Conservation (phyloP, 2,113 vertebrate genomes). For the Montifringilla adamsi region DNA sequence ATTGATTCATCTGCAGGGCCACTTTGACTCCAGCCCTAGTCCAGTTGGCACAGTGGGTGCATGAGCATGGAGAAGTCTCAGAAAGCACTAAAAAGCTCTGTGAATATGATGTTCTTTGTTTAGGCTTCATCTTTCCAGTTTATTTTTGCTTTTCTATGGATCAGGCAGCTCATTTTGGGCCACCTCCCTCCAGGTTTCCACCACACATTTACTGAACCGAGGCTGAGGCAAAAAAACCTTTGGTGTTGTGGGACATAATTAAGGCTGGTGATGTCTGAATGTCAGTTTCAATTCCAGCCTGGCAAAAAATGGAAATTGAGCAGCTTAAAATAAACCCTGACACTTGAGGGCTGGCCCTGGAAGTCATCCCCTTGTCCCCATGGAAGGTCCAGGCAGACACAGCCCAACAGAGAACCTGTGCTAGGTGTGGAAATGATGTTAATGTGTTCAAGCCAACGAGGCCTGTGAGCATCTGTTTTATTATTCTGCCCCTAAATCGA, state of each 20-base stretch:
- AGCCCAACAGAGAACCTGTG: background rate
- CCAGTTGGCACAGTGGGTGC: background rate
- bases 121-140: background rate
- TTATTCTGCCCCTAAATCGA: conserved; percentile 87
- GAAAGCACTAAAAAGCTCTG: background rate
- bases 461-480: conserved; percentile 73
- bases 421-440: background rate
- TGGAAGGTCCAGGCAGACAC: background rate
- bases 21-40: background rate
- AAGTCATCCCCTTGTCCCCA: background rate
- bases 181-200: background rate
- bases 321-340: background rate
- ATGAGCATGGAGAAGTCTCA: background rate
- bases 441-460: background rate
- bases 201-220: background rate
- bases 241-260: background rate
- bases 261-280: background rate
- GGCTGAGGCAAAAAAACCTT: background rate
- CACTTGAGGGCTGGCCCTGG: background rate
- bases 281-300: background rate
- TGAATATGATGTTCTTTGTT: background rate
- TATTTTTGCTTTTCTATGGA: background rate
- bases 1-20: background rate
- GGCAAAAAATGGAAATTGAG: background rate
- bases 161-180: background rate